A percentile compares a stretch with the other conserved stretches of the same genome.
phyloP scores from a whole-genome alignment of 23 tunicate species.

The Clavelina lepadiformis region DNA sequence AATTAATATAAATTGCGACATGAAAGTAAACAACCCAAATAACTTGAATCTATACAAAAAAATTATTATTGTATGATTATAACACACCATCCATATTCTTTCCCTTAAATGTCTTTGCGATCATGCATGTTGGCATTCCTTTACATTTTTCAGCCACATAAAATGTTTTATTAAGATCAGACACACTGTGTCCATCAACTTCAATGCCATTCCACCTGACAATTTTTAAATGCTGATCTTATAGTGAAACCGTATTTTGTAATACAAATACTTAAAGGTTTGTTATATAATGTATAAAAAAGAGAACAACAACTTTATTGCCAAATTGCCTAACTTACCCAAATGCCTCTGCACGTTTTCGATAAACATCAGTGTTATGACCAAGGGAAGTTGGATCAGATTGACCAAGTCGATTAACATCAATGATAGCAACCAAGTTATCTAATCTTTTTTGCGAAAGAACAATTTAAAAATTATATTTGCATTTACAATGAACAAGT shows the following conservation, averaged over 20 bases:
- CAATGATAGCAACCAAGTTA: slow-evolving; percentile 91
- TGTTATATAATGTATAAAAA: no score
- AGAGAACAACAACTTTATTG: no score
- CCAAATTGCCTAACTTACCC: slow-evolving; percentile 63
- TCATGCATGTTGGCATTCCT: slow-evolving; percentile 76
- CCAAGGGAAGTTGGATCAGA: slow-evolving; percentile 81
- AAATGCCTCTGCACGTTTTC: slow-evolving; percentile 72
- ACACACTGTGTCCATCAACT: slow-evolving; percentile 83
- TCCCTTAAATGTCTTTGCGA: slow-evolving; percentile 95
- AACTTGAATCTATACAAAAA: no score
- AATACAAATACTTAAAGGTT: no score
- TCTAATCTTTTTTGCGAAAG: no score
- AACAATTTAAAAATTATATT: no score
- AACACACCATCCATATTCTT: slow-evolving; percentile 57
- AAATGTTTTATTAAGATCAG: slow-evolving; percentile 53
- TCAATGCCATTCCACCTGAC: slow-evolving; percentile 74
- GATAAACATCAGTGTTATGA: slow-evolving; percentile 82
- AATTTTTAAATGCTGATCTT: no score
- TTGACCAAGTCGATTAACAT: slow-evolving; percentile 93
- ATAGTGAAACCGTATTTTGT: no score
- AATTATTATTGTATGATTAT: background rate
- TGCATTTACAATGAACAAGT: no score
- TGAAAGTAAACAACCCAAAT: no score
- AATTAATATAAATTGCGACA: no score
- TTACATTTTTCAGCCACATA: slow-evolving; percentile 64